These are phyloP conservation scores for Pardalotus punctatus DNA, from an alignment of 2,113 vertebrate species.

Conservation along the genomic window DNA sequence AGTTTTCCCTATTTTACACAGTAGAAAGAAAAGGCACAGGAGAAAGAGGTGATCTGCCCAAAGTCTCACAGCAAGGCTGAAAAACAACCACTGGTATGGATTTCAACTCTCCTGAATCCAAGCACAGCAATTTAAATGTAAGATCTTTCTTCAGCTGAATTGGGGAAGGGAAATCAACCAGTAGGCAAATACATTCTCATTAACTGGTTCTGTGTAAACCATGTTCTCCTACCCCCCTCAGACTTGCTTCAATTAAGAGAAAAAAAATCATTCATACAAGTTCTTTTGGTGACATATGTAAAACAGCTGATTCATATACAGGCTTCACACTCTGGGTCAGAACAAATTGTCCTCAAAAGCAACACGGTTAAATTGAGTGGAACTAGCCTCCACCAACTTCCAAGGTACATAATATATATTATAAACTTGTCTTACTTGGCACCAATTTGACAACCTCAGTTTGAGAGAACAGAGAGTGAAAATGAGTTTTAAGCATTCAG, in stretches of 20 bases:
- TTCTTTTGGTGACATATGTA: slow-evolving; percentile 28
- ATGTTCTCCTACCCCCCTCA: neutral
- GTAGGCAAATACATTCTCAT: neutral
- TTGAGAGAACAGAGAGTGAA: slow-evolving; percentile 43
- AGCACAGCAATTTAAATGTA: neutral
- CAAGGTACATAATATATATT: slow-evolving; percentile 47
- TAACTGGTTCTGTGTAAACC: neutral
- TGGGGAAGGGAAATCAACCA: neutral
- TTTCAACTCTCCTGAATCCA: neutral
- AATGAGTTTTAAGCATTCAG: slow-evolving; percentile 52
- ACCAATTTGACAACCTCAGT: slow-evolving; percentile 52
- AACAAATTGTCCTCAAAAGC: slow-evolving; percentile 55
- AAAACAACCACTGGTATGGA: neutral
- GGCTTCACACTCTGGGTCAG: slow-evolving; percentile 23
- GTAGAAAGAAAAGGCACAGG: neutral
- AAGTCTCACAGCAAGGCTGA: neutral
- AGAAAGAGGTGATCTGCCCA: neutral
- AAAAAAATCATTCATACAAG: neutral
- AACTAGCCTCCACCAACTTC: slow-evolving; percentile 60
- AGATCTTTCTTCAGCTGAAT: neutral
- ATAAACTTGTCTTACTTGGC: slow-evolving; percentile 60
- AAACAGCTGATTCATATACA: slow-evolving; percentile 19
- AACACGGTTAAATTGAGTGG: slow-evolving; percentile 68
- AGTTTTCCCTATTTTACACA: neutral
- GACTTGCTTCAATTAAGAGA: neutral